Evolutionary conservation across 2,113 vertebrate species (phyloP).

Genomic region (Actinemys pallida): DNA sequence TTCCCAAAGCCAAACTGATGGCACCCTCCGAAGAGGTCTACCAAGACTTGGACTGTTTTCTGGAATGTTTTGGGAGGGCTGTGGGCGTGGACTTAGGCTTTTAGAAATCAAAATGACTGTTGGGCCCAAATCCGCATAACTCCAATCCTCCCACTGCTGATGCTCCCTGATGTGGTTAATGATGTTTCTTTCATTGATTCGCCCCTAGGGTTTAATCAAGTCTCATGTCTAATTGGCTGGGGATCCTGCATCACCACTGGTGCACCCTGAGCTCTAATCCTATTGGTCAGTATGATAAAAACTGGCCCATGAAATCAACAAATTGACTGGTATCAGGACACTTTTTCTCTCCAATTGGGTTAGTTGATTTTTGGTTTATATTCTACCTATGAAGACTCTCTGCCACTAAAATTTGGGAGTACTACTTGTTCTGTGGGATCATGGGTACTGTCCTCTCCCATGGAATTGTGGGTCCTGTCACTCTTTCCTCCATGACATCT

Average conservation of each 20-base stretch:
- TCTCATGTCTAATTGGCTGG: constrained; percentile 37
- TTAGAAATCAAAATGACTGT: constrained; percentile 29
- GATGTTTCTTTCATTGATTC: constrained; percentile 57
- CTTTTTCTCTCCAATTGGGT: constrained; percentile 40
- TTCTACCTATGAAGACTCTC: constrained; percentile 23
- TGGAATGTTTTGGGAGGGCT: not conserved
- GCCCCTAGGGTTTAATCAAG: constrained; percentile 55
- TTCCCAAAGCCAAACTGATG: constrained; percentile 28
- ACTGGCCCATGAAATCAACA: constrained; percentile 51
- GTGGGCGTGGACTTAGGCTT: not conserved
- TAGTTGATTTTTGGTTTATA: constrained; percentile 59
- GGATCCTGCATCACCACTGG: constrained; percentile 16
- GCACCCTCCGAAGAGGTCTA: constrained; percentile 20
- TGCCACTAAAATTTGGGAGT: constrained; percentile 30
- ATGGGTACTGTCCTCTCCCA: not conserved
- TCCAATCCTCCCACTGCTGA: constrained; percentile 44
- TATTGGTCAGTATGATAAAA: constrained; percentile 42
- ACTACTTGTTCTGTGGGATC: constrained; percentile 9
- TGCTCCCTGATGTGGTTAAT: constrained; percentile 47
- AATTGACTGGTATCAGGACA: constrained; percentile 14
- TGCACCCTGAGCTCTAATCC: constrained; percentile 47
- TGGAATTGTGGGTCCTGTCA: not conserved
- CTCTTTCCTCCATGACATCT: not conserved
- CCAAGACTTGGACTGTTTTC: not conserved
- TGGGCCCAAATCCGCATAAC: constrained; percentile 55